phyloP scores from a whole-genome alignment of 2,888 invertebrate genomes.

The Trissolcus brochymenae region DNA sequence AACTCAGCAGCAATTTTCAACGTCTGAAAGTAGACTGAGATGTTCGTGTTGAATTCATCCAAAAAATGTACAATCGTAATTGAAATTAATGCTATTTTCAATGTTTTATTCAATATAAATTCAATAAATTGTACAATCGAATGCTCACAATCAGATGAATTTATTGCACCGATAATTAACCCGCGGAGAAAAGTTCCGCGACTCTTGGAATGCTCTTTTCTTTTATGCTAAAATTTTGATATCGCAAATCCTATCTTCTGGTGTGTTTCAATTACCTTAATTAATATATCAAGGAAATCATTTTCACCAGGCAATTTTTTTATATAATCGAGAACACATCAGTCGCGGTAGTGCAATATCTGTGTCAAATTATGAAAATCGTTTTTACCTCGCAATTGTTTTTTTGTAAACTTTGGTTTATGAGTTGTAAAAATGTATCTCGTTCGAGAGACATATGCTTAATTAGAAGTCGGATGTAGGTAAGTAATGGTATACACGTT shows the following conservation, averaged over 20 bases:
- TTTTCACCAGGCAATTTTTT: conserved; percentile 15
- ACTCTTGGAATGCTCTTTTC: conserved; percentile 1
- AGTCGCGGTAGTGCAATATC: conserved; percentile 14
- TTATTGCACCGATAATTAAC: no score
- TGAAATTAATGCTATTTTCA: no score
- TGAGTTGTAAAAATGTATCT: no score
- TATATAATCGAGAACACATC: conserved; percentile 23
- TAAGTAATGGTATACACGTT: no score
- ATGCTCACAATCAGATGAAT: no score
- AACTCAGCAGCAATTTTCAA: not conserved
- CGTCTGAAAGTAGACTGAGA: conserved; percentile 11
- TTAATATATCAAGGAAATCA: conserved; percentile 39
- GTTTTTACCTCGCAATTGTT: not conserved
- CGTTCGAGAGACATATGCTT: not conserved
- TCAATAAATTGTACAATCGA: no score
- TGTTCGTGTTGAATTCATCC: no score
- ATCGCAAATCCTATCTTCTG: conserved; percentile 13
- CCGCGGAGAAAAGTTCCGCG: no score
- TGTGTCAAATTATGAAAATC: conserved; percentile 19
- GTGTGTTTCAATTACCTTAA: conserved; percentile 15
- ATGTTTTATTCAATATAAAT: no score
- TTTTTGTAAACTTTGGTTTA: not conserved
- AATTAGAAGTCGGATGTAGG: not conserved
- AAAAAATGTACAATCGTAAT: no score
- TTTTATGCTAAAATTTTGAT: not conserved